Percentiles rank a stretch among this genome's conserved stretches.
Evolutionary conservation across 64 coral and sea anemone species (phyloP).

Genomic region (Pachyseris speciosa): DNA sequence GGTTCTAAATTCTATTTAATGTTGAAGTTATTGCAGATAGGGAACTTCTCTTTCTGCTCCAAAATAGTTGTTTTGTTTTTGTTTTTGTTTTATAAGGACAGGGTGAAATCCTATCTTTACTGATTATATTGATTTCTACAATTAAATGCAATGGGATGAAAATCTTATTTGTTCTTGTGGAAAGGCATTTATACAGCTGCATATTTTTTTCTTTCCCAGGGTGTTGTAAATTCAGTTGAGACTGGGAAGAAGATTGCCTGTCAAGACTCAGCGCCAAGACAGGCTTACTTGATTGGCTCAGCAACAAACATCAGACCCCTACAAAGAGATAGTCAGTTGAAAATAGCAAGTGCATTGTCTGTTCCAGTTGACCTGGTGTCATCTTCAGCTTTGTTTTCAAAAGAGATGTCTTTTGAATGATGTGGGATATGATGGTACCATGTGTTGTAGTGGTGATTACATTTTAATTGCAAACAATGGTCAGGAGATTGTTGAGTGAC

Average conservation of each 20-base stretch:
- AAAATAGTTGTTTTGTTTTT: constrained; percentile 41
- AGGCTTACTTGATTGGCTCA: constrained; percentile 36
- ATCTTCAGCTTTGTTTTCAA: constrained; percentile 10
- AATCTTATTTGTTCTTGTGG: too few relatives aligned
- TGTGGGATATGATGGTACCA: constrained; percentile 17
- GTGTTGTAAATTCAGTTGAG: constrained; percentile 9
- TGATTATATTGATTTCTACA: too few relatives aligned
- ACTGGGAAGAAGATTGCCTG: neutral
- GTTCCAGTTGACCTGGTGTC: neutral
- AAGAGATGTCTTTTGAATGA: constrained; percentile 13
- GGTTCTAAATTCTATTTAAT: neutral
- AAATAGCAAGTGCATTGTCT: constrained; percentile 1
- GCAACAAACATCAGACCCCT: constrained; percentile 29
- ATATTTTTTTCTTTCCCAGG: neutral
- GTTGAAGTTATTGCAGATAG: constrained; percentile 14
- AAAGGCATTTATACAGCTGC: neutral
- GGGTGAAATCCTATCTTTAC: neutral
- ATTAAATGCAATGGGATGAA: too few relatives aligned
- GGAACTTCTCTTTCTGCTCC: constrained; percentile 57
- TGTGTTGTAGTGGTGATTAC: constrained; percentile 11
- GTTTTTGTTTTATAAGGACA: constrained; percentile 14
- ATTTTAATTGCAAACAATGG: constrained; percentile 21
- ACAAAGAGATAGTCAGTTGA: neutral
- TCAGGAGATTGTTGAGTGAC: neutral
- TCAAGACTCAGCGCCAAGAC: constrained; percentile 12